A percentile compares a stretch with the other conserved stretches of the same genome.
Conservation (phyloP, 2,888 invertebrate species). For the Incurvaria masculella region DNA sequence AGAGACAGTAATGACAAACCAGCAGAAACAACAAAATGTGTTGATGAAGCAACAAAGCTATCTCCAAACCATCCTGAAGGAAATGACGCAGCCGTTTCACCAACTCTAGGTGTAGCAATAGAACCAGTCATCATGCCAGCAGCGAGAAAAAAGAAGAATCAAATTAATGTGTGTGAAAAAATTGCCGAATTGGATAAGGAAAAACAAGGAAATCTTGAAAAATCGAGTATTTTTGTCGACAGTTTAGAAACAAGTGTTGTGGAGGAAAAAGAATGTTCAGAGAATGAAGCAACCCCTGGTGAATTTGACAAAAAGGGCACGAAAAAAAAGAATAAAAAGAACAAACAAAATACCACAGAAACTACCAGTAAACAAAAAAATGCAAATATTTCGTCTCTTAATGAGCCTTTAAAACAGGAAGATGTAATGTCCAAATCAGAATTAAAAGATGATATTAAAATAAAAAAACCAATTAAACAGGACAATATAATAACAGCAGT, state of each 20-base stretch:
- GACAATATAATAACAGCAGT: constrained; percentile 6
- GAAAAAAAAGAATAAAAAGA: constrained; percentile 3
- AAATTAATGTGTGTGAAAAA: too few species aligned
- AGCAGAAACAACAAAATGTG: too few species aligned
- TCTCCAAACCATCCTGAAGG: too few species aligned
- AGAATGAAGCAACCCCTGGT: background rate
- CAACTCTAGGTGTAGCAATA: constrained; percentile 2
- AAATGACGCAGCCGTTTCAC: background rate
- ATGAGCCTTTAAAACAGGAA: constrained; percentile 9
- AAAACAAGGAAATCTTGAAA: background rate
- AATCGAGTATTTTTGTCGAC: background rate
- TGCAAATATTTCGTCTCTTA: too few species aligned
- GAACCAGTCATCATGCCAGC: constrained; percentile 24
- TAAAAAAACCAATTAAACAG: constrained; percentile 14
- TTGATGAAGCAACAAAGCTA: too few species aligned
- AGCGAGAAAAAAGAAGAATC: constrained; percentile 40
- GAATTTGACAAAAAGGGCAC: background rate
- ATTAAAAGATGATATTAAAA: constrained; percentile 25
- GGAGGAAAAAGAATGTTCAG: constrained; percentile 1
- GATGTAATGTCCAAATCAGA: constrained; percentile 15
- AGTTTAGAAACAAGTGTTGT: background rate
- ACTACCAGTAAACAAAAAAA: too few species aligned
- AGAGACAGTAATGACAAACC: constrained; percentile 9
- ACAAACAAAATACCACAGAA: constrained; percentile 5
- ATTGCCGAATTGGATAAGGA: too few species aligned